Base-by-base conservation (phyloP, 2,888 invertebrate species). In the Drosophila acutilabella region DNA sequence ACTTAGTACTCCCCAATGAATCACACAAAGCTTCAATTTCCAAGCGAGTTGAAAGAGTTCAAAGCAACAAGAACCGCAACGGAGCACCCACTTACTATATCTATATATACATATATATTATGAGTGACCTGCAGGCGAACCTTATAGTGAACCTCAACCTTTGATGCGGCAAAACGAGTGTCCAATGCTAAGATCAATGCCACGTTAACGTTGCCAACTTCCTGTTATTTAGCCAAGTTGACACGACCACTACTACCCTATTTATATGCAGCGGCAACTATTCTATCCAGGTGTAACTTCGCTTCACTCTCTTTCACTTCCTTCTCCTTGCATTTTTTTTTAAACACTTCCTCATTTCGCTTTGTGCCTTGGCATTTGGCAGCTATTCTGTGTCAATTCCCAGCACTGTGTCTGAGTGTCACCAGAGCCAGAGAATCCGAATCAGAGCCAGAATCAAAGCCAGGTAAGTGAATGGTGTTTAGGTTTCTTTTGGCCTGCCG, bases 131-230 rank as follows among this genome's bases (percentile, higher is more conserved):
- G 74, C 61, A 71, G 83, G 83, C 80, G 40, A 64, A 41, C 40
- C 13, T 30, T 6, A 33, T 56, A 13, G 13, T 36, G 36, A 57
- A 50, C 59, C 59, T 48, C 54, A 82, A 83, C 80, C 74, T 72
- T 69, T 40, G 74, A 33, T 44, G 47, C 51, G 11, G 61, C 51
- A 30, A 16, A 18, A 45, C 38, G 64, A 65, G 61, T 71, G 78
- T 71, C 83, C 87, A 85, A 85, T 85, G 89, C 85, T 86, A 86
- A 86, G 85, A 86, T 86, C 85, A 86, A 86, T 86, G 85, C 85
- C 85, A 87, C 67, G 73, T 45, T 54, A 73, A 41, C 59, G 67
- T 54, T 71, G 80, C 71, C 74, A 82, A 85, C 83, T 88, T 83
- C 83, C 88, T 83, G 88, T 67, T 71, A 67, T 16, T 53, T 71